Evolutionary conservation across 2,797 vertebrate species (phyloP), one percentile per base, ranked within the genome.

Genomic region (Sebastes taczanowskii): DNA sequence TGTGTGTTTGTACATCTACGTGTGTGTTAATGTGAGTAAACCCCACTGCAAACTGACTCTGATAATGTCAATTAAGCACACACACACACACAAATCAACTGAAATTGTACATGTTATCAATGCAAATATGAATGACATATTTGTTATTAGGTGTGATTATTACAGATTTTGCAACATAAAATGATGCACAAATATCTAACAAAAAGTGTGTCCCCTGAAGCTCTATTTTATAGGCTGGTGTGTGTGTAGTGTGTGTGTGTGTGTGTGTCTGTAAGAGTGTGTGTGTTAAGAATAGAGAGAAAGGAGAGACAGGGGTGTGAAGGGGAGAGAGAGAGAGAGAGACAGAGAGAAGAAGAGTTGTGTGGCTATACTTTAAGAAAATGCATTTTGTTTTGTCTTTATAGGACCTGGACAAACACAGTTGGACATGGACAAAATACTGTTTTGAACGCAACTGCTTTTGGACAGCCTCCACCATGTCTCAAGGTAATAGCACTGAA

Each of bases 401-500:
- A 49, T 32, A 53, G 63, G 78, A 90, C 49, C 16, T 52, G 74
- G 77, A 88, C 25, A 82, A 80, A 74, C 22, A 55, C 59, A 79
- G 27, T 4, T 35, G 74, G 70, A 88, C 68, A 5, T 59, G 86
- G 77, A 91, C 62, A 61, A 25, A 25, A 77, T 64, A 30, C 11
- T 69, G 25, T 85, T 89, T 79, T 77, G 52, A 67, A 73, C 30
- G 30, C 59, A 77, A 20, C 22, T 80, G 63, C 55, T 69, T 46
- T 71, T 78, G 86, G 86, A 16, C 59, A 80, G 42, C 60, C 74
- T 60, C 16, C 85, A 59, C 25, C 77, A 59, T 38, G 55, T 11
- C 70, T 71, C 25, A 77, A 92, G 92, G 93, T 92, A 94, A 92
- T n/a, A 68, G 30, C 81, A 62, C 56, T 23, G 42, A n/a, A 76